Evolutionary conservation across 23 tunicate species (phyloP).

Genomic region (Halocynthia roretzi): DNA sequence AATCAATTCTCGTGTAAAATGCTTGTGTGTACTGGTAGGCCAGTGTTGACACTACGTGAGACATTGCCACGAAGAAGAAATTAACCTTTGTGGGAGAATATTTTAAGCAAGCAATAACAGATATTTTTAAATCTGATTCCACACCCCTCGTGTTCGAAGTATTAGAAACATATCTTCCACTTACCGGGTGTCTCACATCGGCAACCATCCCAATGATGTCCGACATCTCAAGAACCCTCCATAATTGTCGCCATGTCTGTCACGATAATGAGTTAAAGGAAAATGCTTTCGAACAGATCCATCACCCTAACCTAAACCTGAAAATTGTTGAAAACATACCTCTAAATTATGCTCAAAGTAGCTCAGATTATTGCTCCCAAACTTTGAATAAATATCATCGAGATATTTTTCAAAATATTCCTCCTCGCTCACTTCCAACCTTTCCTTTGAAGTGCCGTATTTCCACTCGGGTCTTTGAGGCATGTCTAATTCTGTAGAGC

Average conservation of each 20-base stretch:
- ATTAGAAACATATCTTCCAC: neutral
- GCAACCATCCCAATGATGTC: slow-evolving; percentile 90
- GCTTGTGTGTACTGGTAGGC: no score
- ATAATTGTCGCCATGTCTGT: slow-evolving; percentile 86
- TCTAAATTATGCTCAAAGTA: slow-evolving; percentile 98
- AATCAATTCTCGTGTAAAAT: no score
- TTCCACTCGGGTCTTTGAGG: slow-evolving; percentile 89
- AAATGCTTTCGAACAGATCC: neutral
- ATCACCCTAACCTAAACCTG: neutral
- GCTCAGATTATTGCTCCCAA: slow-evolving; percentile 56
- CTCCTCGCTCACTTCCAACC: slow-evolving; percentile 63
- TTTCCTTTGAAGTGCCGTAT: slow-evolving; percentile 49
- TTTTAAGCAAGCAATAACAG: no score
- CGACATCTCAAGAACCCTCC: slow-evolving; percentile 88
- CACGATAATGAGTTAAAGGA: neutral
- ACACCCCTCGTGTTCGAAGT: neutral
- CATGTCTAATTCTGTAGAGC: slow-evolving; percentile 51
- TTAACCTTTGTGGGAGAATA: no score
- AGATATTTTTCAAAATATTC: slow-evolving; percentile 64
- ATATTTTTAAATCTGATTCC: neutral
- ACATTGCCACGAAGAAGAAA: no score
- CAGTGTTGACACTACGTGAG: no score
- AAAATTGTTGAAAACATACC: slow-evolving; percentile 4
- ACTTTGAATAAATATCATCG: slow-evolving; percentile 42
- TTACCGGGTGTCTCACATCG: slow-evolving; percentile 88